Conservation (phyloP, 2,113 vertebrate species). For the Typhlomys cinereus region DNA sequence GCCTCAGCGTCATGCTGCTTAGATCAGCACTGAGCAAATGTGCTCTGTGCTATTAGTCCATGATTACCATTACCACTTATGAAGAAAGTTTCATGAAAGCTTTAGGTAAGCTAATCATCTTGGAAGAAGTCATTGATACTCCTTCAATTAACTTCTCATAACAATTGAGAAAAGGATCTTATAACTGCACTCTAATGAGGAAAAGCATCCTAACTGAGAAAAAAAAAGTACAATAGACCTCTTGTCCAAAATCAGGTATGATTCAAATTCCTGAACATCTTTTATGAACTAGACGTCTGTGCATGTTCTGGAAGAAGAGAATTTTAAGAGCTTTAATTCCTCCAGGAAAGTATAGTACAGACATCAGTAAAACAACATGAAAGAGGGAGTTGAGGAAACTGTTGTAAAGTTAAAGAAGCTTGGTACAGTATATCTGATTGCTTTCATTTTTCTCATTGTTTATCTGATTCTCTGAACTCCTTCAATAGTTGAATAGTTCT, state of each 20-base stretch:
- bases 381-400: not conserved
- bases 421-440: not conserved
- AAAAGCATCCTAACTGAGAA: not conserved
- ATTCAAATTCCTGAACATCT: not conserved
- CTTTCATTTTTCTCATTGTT: not conserved
- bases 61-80: not conserved
- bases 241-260: not conserved
- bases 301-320: not conserved
- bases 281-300: not conserved
- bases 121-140: not conserved
- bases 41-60: not conserved
- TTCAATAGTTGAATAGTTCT: not conserved
- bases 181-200: not conserved
- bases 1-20: not conserved
- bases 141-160: slow-evolving; percentile 4
- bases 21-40: not conserved
- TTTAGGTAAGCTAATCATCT: not conserved
- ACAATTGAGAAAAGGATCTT: not conserved
- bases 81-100: not conserved
- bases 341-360: not conserved
- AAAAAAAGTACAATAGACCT: not conserved
- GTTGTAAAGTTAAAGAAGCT: not conserved
- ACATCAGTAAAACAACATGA: not conserved
- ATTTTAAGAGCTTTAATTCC: not conserved
- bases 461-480: not conserved